phyloP scores from a whole-genome alignment of 2,888 invertebrate species.

The Ectemnius lituratus region DNA sequence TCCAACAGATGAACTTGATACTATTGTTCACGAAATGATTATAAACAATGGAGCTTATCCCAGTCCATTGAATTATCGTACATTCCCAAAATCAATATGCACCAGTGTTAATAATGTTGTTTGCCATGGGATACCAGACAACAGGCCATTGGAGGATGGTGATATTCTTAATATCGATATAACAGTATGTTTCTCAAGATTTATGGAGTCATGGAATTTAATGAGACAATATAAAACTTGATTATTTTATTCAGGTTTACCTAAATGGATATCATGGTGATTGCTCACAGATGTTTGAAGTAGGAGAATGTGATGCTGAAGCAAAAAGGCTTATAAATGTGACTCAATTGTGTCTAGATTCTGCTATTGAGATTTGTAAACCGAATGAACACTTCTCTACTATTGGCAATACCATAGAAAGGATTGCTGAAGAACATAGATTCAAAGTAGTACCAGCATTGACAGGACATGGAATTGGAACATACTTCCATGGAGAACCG shows the following conservation, averaged over 20 bases:
- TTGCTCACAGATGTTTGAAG: conserved; percentile 90
- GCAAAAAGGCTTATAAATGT: conserved; percentile 85
- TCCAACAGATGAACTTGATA: conserved; percentile 92
- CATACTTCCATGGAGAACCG: conserved; percentile 95
- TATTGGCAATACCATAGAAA: conserved; percentile 82
- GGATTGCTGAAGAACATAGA: conserved; percentile 82
- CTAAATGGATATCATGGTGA: conserved; percentile 94
- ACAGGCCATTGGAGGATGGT: conserved; percentile 87
- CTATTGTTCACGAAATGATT: conserved; percentile 84
- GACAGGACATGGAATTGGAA: conserved; percentile 95
- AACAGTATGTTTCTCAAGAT: conserved; percentile 82
- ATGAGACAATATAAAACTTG: background rate
- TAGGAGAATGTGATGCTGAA: conserved; percentile 89
- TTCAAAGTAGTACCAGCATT: conserved; percentile 88
- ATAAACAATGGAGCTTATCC: conserved; percentile 90
- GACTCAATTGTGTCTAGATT: conserved; percentile 85
- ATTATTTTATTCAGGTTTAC: conserved; percentile 81
- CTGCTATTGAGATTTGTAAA: conserved; percentile 80
- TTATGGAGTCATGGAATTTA: background rate
- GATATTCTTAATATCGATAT: conserved; percentile 95
- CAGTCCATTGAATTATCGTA: conserved; percentile 90
- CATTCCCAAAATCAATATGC: conserved; percentile 93
- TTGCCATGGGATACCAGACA: conserved; percentile 96
- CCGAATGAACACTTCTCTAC: conserved; percentile 79
- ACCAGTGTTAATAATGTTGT: conserved; percentile 95